A percentile compares a stretch with the other conserved stretches of the same genome.
phyloP scores from a whole-genome alignment of 2,113 vertebrate species.

The Sapayoa aenigma region DNA sequence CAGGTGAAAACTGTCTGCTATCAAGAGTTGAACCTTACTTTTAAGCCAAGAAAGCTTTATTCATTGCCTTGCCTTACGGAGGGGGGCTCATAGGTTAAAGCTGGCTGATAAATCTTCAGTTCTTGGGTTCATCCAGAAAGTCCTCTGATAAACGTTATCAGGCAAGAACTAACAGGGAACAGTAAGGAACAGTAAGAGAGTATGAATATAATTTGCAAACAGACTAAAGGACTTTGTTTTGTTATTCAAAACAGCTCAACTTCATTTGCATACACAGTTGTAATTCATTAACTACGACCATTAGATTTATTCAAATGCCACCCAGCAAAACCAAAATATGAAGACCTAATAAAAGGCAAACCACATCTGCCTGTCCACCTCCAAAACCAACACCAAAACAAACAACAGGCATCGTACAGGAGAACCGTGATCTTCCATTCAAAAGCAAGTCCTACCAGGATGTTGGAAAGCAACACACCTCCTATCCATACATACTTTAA shows the following conservation, averaged over 20 bases:
- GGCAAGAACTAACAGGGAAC: not conserved
- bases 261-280: not conserved
- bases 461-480: not conserved
- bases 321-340: not conserved
- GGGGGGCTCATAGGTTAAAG: not conserved
- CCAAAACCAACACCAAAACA: not conserved
- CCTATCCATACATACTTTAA: not conserved
- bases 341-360: not conserved
- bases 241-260: slow-evolving; percentile 41
- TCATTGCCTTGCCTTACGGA: not conserved
- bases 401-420: not conserved
- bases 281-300: not conserved
- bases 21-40: not conserved
- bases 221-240: not conserved
- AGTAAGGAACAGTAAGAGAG: not conserved
- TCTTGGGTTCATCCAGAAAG: not conserved
- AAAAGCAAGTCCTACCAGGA: not conserved
- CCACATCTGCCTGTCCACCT: not conserved
- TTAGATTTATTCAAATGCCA: slow-evolving; percentile 15
- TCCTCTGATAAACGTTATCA: not conserved
- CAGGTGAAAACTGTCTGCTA: not conserved
- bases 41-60: not conserved
- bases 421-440: not conserved
- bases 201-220: not conserved
- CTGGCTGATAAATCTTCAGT: not conserved